Evolutionary conservation across 2,888 invertebrate species (phyloP).

Genomic region (Euzophera pinguis): DNA sequence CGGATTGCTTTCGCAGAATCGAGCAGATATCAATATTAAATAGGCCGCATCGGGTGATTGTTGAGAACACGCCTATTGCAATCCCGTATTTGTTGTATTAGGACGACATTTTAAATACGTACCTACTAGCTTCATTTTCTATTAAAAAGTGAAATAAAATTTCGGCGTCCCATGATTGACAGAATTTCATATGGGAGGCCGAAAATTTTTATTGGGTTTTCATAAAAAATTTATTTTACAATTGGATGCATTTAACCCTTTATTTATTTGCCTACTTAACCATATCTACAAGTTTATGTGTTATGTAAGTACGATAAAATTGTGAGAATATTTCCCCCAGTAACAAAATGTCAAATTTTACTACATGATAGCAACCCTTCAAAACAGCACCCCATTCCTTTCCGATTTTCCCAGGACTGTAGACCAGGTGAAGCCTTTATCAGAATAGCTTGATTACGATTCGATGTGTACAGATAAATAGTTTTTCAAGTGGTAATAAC

Average conservation of each 20-base stretch:
- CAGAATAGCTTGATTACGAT: constrained; percentile 19
- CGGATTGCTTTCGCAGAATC: constrained; percentile 52
- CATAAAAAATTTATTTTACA: background rate
- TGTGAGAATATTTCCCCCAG: constrained; percentile 32
- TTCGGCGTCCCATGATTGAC: too few species aligned
- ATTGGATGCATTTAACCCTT: background rate
- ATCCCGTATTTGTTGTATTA: background rate
- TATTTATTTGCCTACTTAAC: background rate
- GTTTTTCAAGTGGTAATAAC: constrained; percentile 37
- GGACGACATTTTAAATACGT: too few species aligned
- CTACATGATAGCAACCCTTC: constrained; percentile 28
- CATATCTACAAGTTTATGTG: background rate
- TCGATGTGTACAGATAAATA: constrained; percentile 35
- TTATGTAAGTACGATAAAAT: background rate
- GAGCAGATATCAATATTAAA: constrained; percentile 46
- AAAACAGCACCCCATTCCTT: constrained; percentile 19
- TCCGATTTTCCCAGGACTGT: constrained; percentile 43
- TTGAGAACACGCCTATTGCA: constrained; percentile 27
- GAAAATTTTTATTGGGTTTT: too few species aligned
- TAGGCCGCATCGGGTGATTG: constrained; percentile 30
- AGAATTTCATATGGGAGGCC: too few species aligned
- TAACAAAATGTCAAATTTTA: constrained; percentile 23
- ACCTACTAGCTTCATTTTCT: too few species aligned
- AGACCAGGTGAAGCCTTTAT: constrained; percentile 41
- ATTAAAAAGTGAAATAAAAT: too few species aligned